Evolutionary conservation across 2,888 invertebrate species (phyloP), one percentile per base, ranked within the genome.

Genomic region (Amiota mariae): DNA sequence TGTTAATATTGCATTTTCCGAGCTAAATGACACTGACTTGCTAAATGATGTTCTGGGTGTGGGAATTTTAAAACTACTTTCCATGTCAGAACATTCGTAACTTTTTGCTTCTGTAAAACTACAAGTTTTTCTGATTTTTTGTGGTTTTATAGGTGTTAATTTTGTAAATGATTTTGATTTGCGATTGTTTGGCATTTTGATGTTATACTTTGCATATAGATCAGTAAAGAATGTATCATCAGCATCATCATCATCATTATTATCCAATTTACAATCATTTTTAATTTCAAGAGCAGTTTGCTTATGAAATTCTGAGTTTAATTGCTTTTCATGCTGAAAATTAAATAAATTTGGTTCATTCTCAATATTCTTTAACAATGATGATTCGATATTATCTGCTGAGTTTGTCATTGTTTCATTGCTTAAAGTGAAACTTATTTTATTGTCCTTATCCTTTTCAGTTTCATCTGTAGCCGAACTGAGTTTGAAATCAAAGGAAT

Each of bases 91-190:
- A 54, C 1, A 0, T 12, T n/a, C 12, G 8, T 72, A 18, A 66
- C 15, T 72, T 71, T 68, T 68, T 36, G 8, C 67, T 49, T 13
- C 36, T 70, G 71, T 56, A 54, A 71, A 75, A 57, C 71, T 75
- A 9, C 10, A 15, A 13, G 18, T 70, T 66, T 66, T 66, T 66
- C 47, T 18, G 9, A 57, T 57, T 13, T 18, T 67, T 13, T 67
- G 8, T 10, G 13, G 48, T 48, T 12, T 18, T n/a, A 15, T 67
- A 36, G 36, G 36, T 13, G 49, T 10, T 10, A 18, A 57, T 15
- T 57, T 18, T 57, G 15, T 15, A 57, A 59, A 70, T 57, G 70
- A 57, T n/a, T 70, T 57, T 15, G 47, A 59, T 59, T 47, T 48
- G 4, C 56, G 46, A 10, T 11, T 70, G 13, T 47, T 49, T 48